A percentile compares a stretch with the other conserved stretches of the same genome.
Evolutionary conservation across 2,888 invertebrate genomes (phyloP).

Genomic region (Leptinotarsa peninsularis): DNA sequence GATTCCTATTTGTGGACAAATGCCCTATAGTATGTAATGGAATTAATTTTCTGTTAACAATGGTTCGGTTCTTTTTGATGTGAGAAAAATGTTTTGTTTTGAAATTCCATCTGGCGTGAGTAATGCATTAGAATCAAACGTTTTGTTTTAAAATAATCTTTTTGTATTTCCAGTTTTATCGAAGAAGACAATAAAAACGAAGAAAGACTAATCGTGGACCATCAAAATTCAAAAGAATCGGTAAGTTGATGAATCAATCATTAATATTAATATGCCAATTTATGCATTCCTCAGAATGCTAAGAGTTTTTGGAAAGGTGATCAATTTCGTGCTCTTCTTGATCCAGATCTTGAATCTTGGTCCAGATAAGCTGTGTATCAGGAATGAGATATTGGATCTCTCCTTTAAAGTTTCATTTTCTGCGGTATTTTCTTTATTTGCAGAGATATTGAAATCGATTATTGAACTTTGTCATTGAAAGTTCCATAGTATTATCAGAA

Average conservation of each 20-base stretch:
- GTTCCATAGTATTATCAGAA: too few species aligned
- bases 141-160: background rate
- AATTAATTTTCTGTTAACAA: background rate
- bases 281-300: background rate
- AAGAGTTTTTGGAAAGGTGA: too few species aligned
- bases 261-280: background rate
- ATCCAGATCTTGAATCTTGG: too few species aligned
- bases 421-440: too few species aligned
- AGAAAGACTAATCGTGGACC: slow-evolving; percentile 38
- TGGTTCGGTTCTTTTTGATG: slow-evolving; percentile 5
- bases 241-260: slow-evolving; percentile 35
- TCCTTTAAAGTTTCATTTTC: too few species aligned
- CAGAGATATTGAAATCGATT: too few species aligned
- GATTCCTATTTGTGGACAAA: background rate
- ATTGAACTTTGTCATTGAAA: too few species aligned
- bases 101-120: background rate
- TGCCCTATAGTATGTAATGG: background rate
- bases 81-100: slow-evolving; percentile 6
- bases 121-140: background rate
- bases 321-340: too few species aligned
- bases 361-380: too few species aligned
- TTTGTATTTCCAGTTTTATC: slow-evolving; percentile 39
- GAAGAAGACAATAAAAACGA: slow-evolving; percentile 43
- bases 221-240: slow-evolving; percentile 42
- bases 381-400: too few species aligned